Base-by-base conservation (phyloP, 2,113 vertebrate species). In the Todiramphus saurophagus region DNA sequence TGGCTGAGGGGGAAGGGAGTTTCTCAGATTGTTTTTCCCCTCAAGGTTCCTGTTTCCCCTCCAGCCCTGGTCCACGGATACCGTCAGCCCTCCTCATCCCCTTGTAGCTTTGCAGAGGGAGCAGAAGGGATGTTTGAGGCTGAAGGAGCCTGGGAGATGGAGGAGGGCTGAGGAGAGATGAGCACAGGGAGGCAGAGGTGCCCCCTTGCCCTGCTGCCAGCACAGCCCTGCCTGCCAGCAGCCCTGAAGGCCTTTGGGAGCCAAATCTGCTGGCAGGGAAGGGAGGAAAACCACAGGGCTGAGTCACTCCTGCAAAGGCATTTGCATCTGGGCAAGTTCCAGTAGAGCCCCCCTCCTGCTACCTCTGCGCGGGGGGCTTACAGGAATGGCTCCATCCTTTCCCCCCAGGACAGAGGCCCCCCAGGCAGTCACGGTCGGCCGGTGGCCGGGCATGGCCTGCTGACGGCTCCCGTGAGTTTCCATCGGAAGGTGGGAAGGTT, bases 41-140 rank as follows among this genome's bases (percentile, higher is more conserved):
- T 93, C 67, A 41, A 9, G 31, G 90, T 96, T 96, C 95, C 95
- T 93, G 83, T 95, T 97, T 96, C 67, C 75, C 92, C 88, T 92
- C 44, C 70, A 94, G 41, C 27, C 44, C 39, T 16, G 5, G 2
- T 70, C n/a, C n/a, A 10, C 12, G 5, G 72, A 37, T 74, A 14
- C 68, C 2, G 13, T 73, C 68, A 87, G 59, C 69, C 24, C 41
- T 77, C 64, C 14, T n/a, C 18, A 10, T 73, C 58, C 73, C 44
- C 44, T 43, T 1, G 11, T 13, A 88, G 43, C 43, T 86, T 89
- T 83, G 27, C 55, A 74, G 64, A 77, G 30, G 30, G 41, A 89
- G 13, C 11, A 53, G 62, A 91, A 35, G 0, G 11, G 28, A 16
- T 39, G 41, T 16, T 6, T 80, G 59, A 24, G 35, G 59, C 27